Evolutionary conservation across 2,888 invertebrate species (phyloP), one percentile per base, ranked within the genome.

Genomic region (Maniola hyperantus): DNA sequence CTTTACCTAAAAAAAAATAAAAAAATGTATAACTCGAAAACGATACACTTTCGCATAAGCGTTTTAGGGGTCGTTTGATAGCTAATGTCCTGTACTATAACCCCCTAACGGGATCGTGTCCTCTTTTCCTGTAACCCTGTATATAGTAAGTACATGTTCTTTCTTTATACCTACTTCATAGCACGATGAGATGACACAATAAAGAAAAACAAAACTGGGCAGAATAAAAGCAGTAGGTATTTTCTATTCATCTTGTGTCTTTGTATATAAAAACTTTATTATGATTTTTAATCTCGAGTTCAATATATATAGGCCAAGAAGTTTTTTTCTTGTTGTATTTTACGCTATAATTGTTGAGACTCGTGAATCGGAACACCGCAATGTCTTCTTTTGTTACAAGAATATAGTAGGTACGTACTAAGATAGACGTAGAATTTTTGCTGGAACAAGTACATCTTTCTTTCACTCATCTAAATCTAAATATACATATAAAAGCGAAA

Each of bases 241-340:
- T 65, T 60, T 66, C 54, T 61, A 61, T 66, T 66, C 39, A 33
- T 13, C 18, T 20, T 20, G 63, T 61, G 44, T 59, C 46, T 65
- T 59, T 60, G 65, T 54, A 66, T 50, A 61, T 66, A n/a, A 54
- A 71, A 67, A 69, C 65, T 66, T 61, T 64, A 64, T 71, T 68
- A 61, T 68, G 44, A 55, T 53, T 71, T 72, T 71, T 71, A 72
- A 71, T 72, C 71, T 71, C 64, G 65, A 65, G 68, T 68, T 72
- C 69, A 72, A 71, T 71, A 72, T 71, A 71, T 72, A 70, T 72
- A 70, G 71, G 67, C 67, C 72, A 70, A 71, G 70, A 71, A 67
- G 68, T 62, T 67, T 70, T 68, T 72, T 71, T 71, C 71, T 55
- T 70, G 66, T 71, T 71, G 70, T 71, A 66, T 71, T 60, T 68